Conservation (phyloP, 2,888 invertebrate species). For the Dryococelus australis region DNA sequence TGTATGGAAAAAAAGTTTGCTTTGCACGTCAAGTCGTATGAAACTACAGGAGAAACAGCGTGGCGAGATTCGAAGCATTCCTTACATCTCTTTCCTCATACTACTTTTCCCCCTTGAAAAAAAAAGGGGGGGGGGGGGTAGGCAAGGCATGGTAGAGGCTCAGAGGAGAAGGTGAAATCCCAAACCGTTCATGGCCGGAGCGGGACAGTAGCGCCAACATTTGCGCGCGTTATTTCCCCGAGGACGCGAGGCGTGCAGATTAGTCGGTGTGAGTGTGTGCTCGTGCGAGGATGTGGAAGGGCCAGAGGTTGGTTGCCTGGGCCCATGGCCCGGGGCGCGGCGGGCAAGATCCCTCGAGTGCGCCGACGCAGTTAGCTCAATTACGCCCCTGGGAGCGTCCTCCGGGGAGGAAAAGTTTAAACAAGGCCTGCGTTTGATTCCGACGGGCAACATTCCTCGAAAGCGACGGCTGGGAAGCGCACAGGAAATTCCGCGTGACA, state of each 20-base stretch:
- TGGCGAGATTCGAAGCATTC: too few species aligned
- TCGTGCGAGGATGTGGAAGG: background rate
- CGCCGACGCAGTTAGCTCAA: background rate
- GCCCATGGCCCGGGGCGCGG: background rate
- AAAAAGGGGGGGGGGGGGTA: too few species aligned
- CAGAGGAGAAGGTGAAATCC: background rate
- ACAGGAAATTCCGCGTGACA: too few species aligned
- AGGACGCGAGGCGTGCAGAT: background rate
- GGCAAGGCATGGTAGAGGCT: too few species aligned
- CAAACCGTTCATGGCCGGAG: slow-evolving; percentile 6
- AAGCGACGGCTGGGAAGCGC: too few species aligned
- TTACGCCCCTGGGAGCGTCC: background rate
- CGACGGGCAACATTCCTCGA: background rate
- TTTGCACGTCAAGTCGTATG: too few species aligned
- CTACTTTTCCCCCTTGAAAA: too few species aligned
- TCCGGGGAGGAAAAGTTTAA: background rate
- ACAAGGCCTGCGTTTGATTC: background rate
- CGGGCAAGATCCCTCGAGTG: background rate
- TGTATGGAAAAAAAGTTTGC: too few species aligned
- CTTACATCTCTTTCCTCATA: too few species aligned
- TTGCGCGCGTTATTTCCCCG: slow-evolving; percentile 6
- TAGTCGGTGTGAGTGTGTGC: background rate
- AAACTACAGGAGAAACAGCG: too few species aligned
- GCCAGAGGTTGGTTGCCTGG: background rate
- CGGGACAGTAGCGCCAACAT: slow-evolving; percentile 4